Evolutionary conservation across 1,140 invertebrate species (phyloP).

Genomic region (Drosophila miranda): DNA sequence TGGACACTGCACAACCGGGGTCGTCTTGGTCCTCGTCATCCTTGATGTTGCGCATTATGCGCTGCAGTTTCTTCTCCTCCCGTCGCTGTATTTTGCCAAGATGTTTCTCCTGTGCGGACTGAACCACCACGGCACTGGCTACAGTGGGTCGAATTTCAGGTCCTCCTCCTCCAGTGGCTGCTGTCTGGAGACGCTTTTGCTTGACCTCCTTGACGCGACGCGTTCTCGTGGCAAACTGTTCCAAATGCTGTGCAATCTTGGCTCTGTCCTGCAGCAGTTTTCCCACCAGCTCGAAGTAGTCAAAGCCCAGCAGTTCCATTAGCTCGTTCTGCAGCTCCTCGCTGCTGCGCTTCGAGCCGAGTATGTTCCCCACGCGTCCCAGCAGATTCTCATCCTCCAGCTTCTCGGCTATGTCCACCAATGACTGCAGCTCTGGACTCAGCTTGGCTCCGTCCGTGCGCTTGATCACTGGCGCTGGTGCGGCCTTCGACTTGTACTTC

Average conservation of each 20-base stretch:
- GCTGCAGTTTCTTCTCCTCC: conserved; percentile 92
- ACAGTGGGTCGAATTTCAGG: conserved; percentile 63
- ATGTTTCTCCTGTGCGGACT: conserved; percentile 92
- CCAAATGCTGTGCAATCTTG: conserved; percentile 84
- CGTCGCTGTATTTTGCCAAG: conserved; percentile 92
- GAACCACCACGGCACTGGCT: conserved; percentile 86
- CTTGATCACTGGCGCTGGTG: conserved; percentile 60
- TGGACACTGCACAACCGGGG: conserved; percentile 82
- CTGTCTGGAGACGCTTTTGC: conserved; percentile 39
- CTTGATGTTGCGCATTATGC: conserved; percentile 84
- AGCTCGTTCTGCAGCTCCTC: conserved; percentile 93
- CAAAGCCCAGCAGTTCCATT: conserved; percentile 92
- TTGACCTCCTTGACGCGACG: conserved; percentile 65
- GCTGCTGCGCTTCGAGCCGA: conserved; percentile 86
- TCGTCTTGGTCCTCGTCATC: conserved; percentile 84
- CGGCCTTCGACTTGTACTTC: conserved; percentile 80
- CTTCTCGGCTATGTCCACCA: conserved; percentile 60
- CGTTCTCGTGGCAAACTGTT: conserved; percentile 72
- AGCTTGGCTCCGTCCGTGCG: conserved; percentile 57
- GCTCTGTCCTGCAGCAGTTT: conserved; percentile 89
- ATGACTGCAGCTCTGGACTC: conserved; percentile 80
- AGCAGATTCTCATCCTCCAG: conserved; percentile 86
- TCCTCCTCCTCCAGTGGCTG: conserved; percentile 11
- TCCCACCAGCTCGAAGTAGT: conserved; percentile 93
- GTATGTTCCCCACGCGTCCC: conserved; percentile 84